These are phyloP conservation scores for Exaiptasia diaphana DNA, from an alignment of 64 coral and sea anemone genomes.

Conservation along the genomic window DNA sequence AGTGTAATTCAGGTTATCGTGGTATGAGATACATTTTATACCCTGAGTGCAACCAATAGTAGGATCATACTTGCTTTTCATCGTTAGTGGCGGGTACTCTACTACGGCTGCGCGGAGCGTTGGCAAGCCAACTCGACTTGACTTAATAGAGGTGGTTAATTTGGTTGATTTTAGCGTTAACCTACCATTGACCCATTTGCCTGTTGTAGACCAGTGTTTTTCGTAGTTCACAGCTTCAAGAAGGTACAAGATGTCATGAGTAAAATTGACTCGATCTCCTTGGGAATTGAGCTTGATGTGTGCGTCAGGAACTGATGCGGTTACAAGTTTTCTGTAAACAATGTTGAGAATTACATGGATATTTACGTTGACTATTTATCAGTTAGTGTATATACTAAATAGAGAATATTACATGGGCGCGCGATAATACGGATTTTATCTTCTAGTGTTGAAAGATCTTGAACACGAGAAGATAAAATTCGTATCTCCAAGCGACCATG, in stretches of 20 bases:
- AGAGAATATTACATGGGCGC: no score
- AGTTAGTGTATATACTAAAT: no score
- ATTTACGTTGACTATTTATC: no score
- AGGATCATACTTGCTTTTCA: conserved; percentile 54
- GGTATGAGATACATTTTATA: conserved; percentile 48
- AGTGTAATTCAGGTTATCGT: conserved; percentile 3
- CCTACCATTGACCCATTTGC: conserved; percentile 39
- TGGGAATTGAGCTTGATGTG: neutral
- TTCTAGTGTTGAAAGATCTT: no score
- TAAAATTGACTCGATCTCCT: neutral
- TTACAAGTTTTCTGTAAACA: conserved; percentile 34
- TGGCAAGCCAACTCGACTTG: conserved; percentile 5
- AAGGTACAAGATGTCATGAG: conserved; percentile 68
- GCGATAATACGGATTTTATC: no score
- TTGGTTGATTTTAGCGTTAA: conserved; percentile 31
- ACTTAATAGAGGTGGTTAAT: neutral
- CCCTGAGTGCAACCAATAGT: conserved; percentile 60
- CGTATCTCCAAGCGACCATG: no score
- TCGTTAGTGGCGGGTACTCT: conserved; percentile 82
- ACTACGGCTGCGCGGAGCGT: conserved; percentile 66
- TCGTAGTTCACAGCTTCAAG: conserved; percentile 24
- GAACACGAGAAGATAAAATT: no score
- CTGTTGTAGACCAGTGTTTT: conserved; percentile 48
- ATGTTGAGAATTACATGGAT: no score
- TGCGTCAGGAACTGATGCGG: neutral